These are phyloP conservation scores for Xenopus laevis DNA, from an alignment of 2,113 vertebrate genomes.

Conservation along the genomic window DNA sequence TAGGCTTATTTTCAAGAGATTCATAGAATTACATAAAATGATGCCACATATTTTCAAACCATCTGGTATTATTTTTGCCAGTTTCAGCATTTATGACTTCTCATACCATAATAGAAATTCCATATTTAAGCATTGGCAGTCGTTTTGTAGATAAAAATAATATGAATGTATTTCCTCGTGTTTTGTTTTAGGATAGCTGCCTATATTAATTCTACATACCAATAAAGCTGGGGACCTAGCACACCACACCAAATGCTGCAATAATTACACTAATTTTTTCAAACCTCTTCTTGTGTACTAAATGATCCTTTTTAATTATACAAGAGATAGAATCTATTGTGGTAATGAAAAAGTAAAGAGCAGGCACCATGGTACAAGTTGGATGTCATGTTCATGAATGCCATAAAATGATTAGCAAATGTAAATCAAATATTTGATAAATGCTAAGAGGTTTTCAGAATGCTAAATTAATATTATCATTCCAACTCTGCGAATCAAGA, in stretches of 20 bases:
- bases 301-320: constrained; percentile 45
- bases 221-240: constrained; percentile 37
- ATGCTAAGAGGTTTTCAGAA: constrained; percentile 45
- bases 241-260: constrained; percentile 36
- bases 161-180: constrained; percentile 13
- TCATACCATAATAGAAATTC: not conserved
- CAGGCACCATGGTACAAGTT: constrained; percentile 38
- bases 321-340: constrained; percentile 43
- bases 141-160: constrained; percentile 7
- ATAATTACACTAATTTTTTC: constrained; percentile 42
- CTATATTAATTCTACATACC: constrained; percentile 40
- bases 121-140: not conserved
- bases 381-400: constrained; percentile 42
- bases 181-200: constrained; percentile 23
- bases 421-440: constrained; percentile 47
- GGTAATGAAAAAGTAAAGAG: constrained; percentile 39
- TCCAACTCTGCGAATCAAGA: constrained; percentile 37
- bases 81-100: not conserved
- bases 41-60: not conserved
- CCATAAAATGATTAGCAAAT: constrained; percentile 42
- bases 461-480: constrained; percentile 42
- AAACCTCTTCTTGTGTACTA: constrained; percentile 39
- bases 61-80: not conserved
- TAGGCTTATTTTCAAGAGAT: no score
- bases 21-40: not conserved